These are phyloP conservation scores for Cephus runcator DNA, from an alignment of 2,888 invertebrate species.

Conservation along the genomic window DNA sequence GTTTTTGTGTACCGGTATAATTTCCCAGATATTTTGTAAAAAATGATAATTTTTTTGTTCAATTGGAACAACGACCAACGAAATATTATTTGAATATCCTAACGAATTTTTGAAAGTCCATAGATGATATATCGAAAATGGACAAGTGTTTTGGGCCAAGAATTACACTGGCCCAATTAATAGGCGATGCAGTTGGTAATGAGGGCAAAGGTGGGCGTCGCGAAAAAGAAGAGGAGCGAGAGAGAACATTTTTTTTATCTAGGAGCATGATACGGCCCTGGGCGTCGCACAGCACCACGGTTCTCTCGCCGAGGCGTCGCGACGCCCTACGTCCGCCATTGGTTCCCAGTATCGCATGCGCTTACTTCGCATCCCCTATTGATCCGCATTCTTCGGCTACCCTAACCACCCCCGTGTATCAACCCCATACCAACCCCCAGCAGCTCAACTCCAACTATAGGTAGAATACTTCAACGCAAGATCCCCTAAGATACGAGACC, in stretches of 20 bases:
- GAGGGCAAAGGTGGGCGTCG: neutral
- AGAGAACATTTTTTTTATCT: neutral
- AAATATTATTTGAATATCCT: neutral
- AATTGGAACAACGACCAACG: neutral
- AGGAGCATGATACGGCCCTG: neutral
- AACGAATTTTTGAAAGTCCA: no score
- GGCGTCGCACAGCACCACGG: slow-evolving; percentile 24
- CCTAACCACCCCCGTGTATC: slow-evolving; percentile 22
- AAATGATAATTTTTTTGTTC: neutral
- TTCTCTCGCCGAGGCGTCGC: slow-evolving; percentile 38
- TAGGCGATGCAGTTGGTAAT: neutral
- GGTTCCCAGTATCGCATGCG: slow-evolving; percentile 53
- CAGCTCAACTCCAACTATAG: neutral
- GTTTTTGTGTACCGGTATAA: neutral
- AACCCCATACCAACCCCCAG: neutral
- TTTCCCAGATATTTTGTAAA: neutral
- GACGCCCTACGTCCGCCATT: slow-evolving; percentile 50
- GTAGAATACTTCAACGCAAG: slow-evolving; percentile 55
- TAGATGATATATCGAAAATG: neutral
- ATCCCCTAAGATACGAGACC: slow-evolving; percentile 54
- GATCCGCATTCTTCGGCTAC: slow-evolving; percentile 39
- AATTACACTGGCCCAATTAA: neutral
- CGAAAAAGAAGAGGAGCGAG: neutral
- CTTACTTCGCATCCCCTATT: slow-evolving; percentile 44
- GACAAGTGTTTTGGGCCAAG: neutral